Evolutionary conservation across 1,140 invertebrate species (phyloP), one percentile per base, ranked within the genome.

Genomic region (Aphelenchoides fujianensis): DNA sequence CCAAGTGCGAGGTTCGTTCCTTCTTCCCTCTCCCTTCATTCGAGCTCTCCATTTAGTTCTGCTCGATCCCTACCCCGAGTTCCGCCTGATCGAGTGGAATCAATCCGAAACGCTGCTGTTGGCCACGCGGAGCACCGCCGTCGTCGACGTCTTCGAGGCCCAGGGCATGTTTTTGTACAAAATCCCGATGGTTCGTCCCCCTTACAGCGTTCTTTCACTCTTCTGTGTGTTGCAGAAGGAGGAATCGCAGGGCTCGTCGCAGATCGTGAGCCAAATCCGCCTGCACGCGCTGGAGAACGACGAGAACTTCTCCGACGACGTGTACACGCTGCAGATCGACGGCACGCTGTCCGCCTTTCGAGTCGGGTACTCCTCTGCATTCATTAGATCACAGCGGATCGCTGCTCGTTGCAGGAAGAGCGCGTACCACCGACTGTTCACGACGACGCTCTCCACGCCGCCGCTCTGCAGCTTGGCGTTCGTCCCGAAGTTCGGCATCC

Each of bases 31-130:
- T n/a, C 16, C 23, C 37, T 9, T 12, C 12, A 35, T 34, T 66
- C 1, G 12, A 66, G 2, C 32, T 0, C 31, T 63, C 12, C 0
- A 41, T 66, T 66, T 30, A 66, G 63, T 66, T 66, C 7, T 66
- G 0, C 32, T 35, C 27, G 63, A 66, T 37, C 63, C 63, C 2
- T 66, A 66, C 7, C 63, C 63, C 0, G 63, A 66, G 32, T 66
- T 66, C 53, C 63, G 63, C 30, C 32, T 66, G 12, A 66, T 66
- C 31, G 63, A 66, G 53, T 66, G 31, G 32, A 66, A 66, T 37
- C 16, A 2, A 12, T 32, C 63, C 0, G 63, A 66, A 30, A 36
- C 63, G 12, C 32, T 66, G 31, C 32, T 66, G 16, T 66, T 66
- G 16, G 63, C 63, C 12, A 66, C 63, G n/a, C 16, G 63, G 30